A percentile compares a stretch with the other conserved stretches of the same genome.
These are phyloP conservation scores for Lumbricus terrestris DNA, from an alignment of 2,888 invertebrate species.

Conservation along the genomic window DNA sequence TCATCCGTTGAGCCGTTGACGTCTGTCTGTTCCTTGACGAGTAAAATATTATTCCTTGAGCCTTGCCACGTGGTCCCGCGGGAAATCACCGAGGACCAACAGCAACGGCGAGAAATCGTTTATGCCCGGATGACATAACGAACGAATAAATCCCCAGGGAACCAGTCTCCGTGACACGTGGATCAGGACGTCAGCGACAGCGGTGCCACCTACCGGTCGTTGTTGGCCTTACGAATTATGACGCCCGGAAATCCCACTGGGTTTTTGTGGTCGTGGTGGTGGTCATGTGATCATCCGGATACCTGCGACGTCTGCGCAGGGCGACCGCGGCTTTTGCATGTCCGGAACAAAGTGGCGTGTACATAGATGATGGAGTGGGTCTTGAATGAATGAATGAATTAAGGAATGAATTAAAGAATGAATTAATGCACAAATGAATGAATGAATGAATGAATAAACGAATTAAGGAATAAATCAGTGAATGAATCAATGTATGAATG, in stretches of 20 bases:
- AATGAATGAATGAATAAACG: too few relatives aligned
- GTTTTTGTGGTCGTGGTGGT: too few relatives aligned
- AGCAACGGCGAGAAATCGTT: neutral
- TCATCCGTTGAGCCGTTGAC: neutral
- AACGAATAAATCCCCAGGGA: neutral
- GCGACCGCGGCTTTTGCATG: too few relatives aligned
- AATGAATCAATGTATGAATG: too few relatives aligned
- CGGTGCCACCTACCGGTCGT: neutral
- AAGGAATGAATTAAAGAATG: too few relatives aligned
- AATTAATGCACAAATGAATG: too few relatives aligned
- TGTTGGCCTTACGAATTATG: neutral
- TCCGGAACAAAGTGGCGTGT: neutral
- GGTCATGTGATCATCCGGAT: conserved; percentile 17
- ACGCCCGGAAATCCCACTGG: neutral
- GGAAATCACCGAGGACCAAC: neutral
- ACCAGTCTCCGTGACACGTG: neutral
- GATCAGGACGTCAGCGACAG: neutral
- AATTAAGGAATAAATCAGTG: too few relatives aligned
- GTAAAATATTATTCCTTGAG: neutral
- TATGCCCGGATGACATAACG: neutral
- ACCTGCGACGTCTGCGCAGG: neutral
- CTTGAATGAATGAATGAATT: too few relatives aligned
- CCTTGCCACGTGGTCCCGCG: neutral
- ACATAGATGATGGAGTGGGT: neutral
- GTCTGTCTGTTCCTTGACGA: neutral